These are phyloP conservation scores for Oncorhynchus keta DNA, from an alignment of 2,113 vertebrate species.

Conservation along the genomic window DNA sequence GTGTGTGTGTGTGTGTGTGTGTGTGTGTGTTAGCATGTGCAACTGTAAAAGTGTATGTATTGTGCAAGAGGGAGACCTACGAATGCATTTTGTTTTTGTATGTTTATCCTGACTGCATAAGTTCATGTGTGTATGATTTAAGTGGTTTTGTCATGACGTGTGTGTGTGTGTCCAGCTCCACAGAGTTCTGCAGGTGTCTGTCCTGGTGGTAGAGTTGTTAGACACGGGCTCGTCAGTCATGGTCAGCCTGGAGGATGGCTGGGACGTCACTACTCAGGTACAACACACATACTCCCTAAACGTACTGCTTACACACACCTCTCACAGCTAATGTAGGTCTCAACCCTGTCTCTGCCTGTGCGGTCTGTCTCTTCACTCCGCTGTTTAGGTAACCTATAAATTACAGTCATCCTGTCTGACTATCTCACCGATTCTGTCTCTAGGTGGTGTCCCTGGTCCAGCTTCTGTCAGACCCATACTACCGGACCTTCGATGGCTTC, in stretches of 20 bases:
- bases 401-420: neutral
- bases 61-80: neutral
- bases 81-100: neutral
- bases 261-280: constrained; percentile 98
- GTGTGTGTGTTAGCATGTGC: neutral
- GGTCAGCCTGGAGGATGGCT: constrained; percentile 95
- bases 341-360: too few species aligned
- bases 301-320: constrained; percentile 3
- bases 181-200: constrained; percentile 92
- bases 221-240: constrained; percentile 90
- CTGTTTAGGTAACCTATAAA: neutral
- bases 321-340: too few species aligned
- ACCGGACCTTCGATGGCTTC: constrained; percentile 94
- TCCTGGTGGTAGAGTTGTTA: constrained; percentile 92
- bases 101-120: too few species aligned
- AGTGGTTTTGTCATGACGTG: neutral
- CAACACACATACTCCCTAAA: neutral
- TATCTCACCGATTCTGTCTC: neutral
- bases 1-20: neutral
- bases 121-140: neutral
- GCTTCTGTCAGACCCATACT: constrained; percentile 92
- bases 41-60: too few species aligned
- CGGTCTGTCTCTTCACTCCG: too few species aligned
- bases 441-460: constrained; percentile 95
- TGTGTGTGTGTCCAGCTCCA: constrained; percentile 76